A percentile compares a stretch with the other conserved stretches of the same genome.
These are phyloP conservation scores for Unio pictorum DNA, from an alignment of 2,888 invertebrate genomes.

Conservation along the genomic window DNA sequence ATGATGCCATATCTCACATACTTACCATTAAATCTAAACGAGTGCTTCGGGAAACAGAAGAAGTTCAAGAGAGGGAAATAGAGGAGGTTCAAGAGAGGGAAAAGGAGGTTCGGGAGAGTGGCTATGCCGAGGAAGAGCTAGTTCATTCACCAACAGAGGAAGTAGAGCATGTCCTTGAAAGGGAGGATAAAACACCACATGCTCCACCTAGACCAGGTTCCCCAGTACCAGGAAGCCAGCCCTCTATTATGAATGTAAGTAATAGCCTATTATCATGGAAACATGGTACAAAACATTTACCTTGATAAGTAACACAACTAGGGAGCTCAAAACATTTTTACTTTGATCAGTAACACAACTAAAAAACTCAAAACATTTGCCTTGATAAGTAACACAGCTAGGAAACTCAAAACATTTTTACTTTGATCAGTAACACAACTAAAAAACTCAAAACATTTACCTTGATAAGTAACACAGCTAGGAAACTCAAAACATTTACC, in stretches of 20 bases:
- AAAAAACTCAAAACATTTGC: too few relatives aligned
- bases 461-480: too few relatives aligned
- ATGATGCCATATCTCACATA: conserved; percentile 65
- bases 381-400: too few relatives aligned
- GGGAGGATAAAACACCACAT: conserved; percentile 19
- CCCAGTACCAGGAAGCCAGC: conserved; percentile 50
- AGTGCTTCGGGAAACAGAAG: not conserved
- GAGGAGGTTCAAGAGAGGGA: conserved; percentile 10
- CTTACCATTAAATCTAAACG: conserved; percentile 51
- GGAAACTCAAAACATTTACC: too few relatives aligned
- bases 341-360: too few relatives aligned
- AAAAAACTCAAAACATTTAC: too few relatives aligned
- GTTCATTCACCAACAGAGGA: conserved; percentile 39
- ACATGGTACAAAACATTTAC: too few relatives aligned
- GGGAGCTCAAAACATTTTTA: too few relatives aligned
- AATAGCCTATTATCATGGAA: not conserved
- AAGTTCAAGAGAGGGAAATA: not conserved
- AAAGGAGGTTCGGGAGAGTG: conserved; percentile 11
- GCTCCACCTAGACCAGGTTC: conserved; percentile 49
- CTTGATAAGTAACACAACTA: too few relatives aligned
- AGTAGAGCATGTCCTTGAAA: conserved; percentile 29
- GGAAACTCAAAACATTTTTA: too few relatives aligned
- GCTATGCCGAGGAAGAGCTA: conserved; percentile 20
- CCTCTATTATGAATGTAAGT: conserved; percentile 21
- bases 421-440: too few relatives aligned